Conservation (phyloP, 1,140 invertebrate species). For the Pogonus chalceus region DNA sequence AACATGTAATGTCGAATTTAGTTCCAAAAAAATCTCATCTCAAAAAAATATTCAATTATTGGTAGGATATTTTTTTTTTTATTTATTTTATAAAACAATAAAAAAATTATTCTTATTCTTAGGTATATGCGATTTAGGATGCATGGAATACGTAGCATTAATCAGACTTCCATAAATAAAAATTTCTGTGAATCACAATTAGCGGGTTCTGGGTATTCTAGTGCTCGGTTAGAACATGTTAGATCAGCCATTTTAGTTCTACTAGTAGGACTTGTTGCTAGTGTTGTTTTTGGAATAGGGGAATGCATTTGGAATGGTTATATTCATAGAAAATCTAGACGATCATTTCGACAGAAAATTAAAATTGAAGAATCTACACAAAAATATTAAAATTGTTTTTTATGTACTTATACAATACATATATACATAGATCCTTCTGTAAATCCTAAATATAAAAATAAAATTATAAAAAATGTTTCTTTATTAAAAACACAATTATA, state of each 20-base stretch:
- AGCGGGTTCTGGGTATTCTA: conserved; percentile 19
- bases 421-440: too few relatives aligned
- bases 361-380: too few relatives aligned
- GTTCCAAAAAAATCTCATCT: not conserved
- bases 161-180: conserved; percentile 11
- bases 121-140: conserved; percentile 18
- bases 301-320: conserved; percentile 10
- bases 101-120: conserved; percentile 10
- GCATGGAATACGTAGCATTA: conserved; percentile 19
- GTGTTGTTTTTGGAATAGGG: conserved; percentile 11
- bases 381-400: too few relatives aligned
- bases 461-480: too few relatives aligned
- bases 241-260: conserved; percentile 21
- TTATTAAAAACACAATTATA: too few relatives aligned
- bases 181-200: conserved; percentile 9
- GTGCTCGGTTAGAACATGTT: conserved; percentile 23
- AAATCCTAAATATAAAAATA: too few relatives aligned
- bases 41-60: conserved; percentile 8
- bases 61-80: conserved; percentile 3
- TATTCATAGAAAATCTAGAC: not conserved
- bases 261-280: conserved; percentile 13
- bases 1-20: conserved; percentile 1
- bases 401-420: too few relatives aligned
- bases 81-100: conserved; percentile 12
- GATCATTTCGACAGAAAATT: too few relatives aligned